Percentiles rank a stretch among this genome's conserved stretches.
These are phyloP conservation scores for Cardinalis cardinalis DNA, from an alignment of 2,113 vertebrate genomes.

Conservation along the genomic window DNA sequence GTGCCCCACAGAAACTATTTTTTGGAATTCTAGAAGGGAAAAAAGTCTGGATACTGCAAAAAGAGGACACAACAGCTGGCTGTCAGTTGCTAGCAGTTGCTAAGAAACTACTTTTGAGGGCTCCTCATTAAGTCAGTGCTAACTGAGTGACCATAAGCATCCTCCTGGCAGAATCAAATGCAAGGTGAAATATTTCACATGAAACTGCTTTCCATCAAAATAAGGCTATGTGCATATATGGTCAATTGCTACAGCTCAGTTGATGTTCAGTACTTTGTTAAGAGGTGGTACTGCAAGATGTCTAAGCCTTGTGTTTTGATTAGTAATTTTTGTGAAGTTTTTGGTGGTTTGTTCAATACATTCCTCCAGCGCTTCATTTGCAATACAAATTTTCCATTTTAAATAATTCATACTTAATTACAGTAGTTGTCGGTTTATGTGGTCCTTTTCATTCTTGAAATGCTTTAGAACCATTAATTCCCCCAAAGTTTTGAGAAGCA, in stretches of 20 bases:
- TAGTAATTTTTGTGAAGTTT: conserved; percentile 50
- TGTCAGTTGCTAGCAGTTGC: neutral
- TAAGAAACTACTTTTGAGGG: neutral
- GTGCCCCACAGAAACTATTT: neutral
- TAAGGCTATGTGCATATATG: neutral
- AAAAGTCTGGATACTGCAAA: neutral
- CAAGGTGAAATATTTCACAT: neutral
- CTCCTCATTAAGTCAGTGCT: neutral
- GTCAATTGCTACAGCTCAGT: neutral
- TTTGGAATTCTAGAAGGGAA: neutral
- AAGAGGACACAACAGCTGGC: neutral
- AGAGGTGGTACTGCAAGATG: conserved; percentile 20
- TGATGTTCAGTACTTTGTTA: neutral
- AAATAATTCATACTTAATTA: conserved; percentile 65
- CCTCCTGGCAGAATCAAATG: neutral
- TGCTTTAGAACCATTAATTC: conserved; percentile 63
- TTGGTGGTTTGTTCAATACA: conserved; percentile 48
- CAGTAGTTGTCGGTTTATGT: conserved; percentile 58
- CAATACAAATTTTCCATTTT: conserved; percentile 63
- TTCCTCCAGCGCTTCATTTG: conserved; percentile 55
- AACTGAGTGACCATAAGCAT: neutral
- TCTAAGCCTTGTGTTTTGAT: conserved; percentile 41
- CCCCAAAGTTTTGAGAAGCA: conserved; percentile 60
- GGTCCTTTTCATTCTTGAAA: conserved; percentile 67
- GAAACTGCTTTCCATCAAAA: neutral